phyloP scores from a whole-genome alignment of 2,888 invertebrate genomes.

The Acanthosoma haemorrhoidale region DNA sequence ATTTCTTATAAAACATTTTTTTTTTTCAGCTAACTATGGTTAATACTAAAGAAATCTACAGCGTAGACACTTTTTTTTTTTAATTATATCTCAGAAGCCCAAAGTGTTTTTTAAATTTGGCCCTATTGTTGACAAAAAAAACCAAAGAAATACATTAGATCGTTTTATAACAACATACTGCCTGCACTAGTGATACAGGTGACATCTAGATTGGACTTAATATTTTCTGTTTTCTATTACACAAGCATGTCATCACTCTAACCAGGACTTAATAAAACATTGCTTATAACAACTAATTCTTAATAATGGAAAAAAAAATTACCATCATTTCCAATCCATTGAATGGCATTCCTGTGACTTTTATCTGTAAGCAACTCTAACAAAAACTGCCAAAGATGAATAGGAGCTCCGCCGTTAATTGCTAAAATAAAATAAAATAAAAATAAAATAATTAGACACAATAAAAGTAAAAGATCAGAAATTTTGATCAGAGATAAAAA shows the following conservation, averaged over 20 bases:
- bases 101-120: too few species aligned
- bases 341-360: slow-evolving; percentile 69
- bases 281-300: too few species aligned
- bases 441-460: not conserved
- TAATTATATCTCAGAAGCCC: too few species aligned
- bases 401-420: slow-evolving; percentile 71
- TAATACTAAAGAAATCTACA: too few species aligned
- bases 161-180: too few species aligned
- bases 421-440: not conserved
- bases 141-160: too few species aligned
- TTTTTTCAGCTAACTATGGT: too few species aligned
- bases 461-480: not conserved
- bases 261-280: too few species aligned
- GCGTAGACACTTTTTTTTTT: too few species aligned
- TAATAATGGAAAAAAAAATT: not conserved
- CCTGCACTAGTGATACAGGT: not conserved
- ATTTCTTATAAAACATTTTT: too few species aligned
- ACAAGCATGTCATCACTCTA: too few species aligned
- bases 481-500: not conserved
- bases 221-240: not conserved
- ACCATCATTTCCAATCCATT: slow-evolving; percentile 76
- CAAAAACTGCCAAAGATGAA: slow-evolving; percentile 87
- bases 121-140: too few species aligned
- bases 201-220: not conserved
- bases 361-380: slow-evolving; percentile 78